Evolutionary conservation across 2,797 vertebrate genomes (phyloP), one percentile per base, ranked within the genome.

Genomic region (Etheostoma nigrum): DNA sequence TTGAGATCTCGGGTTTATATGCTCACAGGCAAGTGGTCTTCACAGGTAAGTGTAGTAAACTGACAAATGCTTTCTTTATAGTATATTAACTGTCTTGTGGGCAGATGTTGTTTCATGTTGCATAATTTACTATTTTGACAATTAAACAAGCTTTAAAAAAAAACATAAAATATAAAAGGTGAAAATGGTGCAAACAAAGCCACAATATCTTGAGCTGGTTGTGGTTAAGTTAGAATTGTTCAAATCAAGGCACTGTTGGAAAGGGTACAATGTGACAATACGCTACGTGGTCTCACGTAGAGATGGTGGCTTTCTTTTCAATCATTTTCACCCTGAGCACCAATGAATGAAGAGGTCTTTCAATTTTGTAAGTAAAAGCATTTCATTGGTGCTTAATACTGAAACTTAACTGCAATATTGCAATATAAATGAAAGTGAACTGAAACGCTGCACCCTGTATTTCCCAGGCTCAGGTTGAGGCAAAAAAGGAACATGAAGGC

Each of bases 401-500:
- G 69, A 67, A 81, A 78, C 70, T 72, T 79, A 82, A 78, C 42
- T 81, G 63, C 64, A 49, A 44, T 44, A 60, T 75, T 81, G 63
- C 64, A 49, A 47, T 44, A 60, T 76, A 74, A 76, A 74, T 79
- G 5, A 79, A 69, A 81, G 69, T 90, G 83, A 91, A 90, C 84
- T 89, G 79, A 88, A 78, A 81, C 72, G 45, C 52, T 91, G 67
- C 85, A 81, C 79, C 80, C 83, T 92, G 81, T 93, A 78, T 91
- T 85, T 62, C 82, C 5, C 82, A 99, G 98, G 98, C 98, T 97
- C 98, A 99, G 96, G 97, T 99, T 95, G 97, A 98, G 95, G 98
- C 98, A 84, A 98, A 99, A 95, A 98, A 97, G 90, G 97, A 99
- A 70, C 98, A 99, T 95, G 97, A 99, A 90, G 98, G 97, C 2